These are phyloP conservation scores for Meles meles DNA, from an alignment of 2,113 vertebrate species.

Conservation along the genomic window DNA sequence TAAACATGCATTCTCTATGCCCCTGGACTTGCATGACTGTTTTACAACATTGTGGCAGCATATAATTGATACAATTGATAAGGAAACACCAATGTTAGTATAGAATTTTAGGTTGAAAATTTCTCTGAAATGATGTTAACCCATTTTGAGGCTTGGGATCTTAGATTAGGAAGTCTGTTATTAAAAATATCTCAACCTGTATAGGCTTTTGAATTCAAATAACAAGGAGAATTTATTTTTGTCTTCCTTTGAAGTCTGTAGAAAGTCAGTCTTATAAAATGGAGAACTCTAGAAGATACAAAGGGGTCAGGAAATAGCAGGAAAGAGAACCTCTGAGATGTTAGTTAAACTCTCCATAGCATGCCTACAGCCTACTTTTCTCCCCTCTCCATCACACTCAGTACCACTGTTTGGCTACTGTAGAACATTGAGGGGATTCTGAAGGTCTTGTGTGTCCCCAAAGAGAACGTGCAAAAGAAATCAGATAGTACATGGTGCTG, in stretches of 20 bases:
- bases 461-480: neutral
- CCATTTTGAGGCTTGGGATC: neutral
- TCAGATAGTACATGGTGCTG: neutral
- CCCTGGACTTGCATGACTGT: neutral
- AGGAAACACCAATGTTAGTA: neutral
- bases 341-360: neutral
- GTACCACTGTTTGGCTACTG: neutral
- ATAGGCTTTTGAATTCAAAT: neutral
- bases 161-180: neutral
- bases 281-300: neutral
- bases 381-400: fast-evolving
- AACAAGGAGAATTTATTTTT: neutral
- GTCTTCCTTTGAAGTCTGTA: neutral
- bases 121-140: neutral
- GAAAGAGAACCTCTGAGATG: neutral
- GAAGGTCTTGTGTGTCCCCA: too few species aligned
- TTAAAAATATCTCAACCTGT: neutral
- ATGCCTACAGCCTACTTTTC: fast-evolving
- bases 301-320: neutral
- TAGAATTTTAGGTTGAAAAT: neutral
- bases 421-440: fast-evolving
- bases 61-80: neutral
- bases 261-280: neutral
- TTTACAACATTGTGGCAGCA: neutral
- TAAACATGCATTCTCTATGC: neutral